phyloP scores from a whole-genome alignment of 2,113 vertebrate genomes.

The Chrysochloris asiatica region DNA sequence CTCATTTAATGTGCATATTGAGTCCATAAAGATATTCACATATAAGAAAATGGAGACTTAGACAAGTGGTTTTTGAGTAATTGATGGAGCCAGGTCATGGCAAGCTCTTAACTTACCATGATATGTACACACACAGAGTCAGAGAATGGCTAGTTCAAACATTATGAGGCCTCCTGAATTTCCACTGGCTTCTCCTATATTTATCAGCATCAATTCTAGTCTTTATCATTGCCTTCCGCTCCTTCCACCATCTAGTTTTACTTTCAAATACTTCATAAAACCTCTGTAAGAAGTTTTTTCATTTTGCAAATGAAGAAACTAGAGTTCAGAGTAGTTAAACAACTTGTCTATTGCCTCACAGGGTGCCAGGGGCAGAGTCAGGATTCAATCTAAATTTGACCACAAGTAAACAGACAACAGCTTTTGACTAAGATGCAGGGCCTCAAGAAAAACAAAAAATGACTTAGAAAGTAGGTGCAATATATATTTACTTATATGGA shows the following conservation, averaged over 20 bases:
- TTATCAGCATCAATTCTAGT: background rate
- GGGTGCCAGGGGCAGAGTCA: too few species aligned
- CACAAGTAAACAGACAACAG: background rate
- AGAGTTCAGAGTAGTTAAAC: too few species aligned
- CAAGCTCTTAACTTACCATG: background rate
- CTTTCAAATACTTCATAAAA: too few species aligned
- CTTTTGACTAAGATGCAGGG: background rate
- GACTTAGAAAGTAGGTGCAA: background rate
- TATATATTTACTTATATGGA: background rate
- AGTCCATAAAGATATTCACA: background rate
- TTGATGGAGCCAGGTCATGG: background rate
- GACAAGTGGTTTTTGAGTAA: background rate
- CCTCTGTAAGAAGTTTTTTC: too few species aligned
- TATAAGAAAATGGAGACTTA: background rate
- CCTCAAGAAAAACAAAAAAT: conserved; percentile 25
- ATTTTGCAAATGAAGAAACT: too few species aligned
- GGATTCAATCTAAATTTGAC: too few species aligned
- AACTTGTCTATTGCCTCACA: too few species aligned
- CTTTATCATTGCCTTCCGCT: background rate
- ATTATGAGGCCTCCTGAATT: background rate
- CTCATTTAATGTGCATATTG: background rate
- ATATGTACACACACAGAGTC: background rate
- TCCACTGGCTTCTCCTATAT: background rate
- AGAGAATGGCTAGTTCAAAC: background rate
- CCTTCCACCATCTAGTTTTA: background rate